These are phyloP conservation scores for Brachyrhaphis roseni DNA, from an alignment of 2,797 vertebrate genomes.

Conservation along the genomic window DNA sequence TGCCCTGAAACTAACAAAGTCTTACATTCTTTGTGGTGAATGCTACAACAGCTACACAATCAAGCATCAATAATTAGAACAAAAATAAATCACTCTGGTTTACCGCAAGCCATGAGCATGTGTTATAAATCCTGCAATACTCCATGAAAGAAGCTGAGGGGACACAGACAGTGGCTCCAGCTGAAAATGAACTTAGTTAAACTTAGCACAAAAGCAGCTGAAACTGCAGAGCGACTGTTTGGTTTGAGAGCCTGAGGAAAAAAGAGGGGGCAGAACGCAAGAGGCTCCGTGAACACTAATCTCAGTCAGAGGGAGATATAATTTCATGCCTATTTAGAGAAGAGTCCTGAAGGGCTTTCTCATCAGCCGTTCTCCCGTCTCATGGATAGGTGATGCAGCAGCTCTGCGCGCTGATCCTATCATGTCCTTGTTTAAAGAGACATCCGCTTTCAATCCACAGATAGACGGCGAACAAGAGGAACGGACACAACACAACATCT, in stretches of 20 bases:
- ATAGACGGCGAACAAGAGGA: slow-evolving; percentile 36
- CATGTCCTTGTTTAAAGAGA: slow-evolving; percentile 76
- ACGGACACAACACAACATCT: slow-evolving; percentile 29
- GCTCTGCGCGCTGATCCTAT: slow-evolving; percentile 74
- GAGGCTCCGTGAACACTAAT: slow-evolving; percentile 79
- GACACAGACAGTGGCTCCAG: slow-evolving; percentile 68
- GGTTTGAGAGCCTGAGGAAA: slow-evolving; percentile 78
- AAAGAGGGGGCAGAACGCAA: slow-evolving; percentile 69
- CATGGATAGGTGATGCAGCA: slow-evolving; percentile 83
- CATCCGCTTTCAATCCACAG: slow-evolving; percentile 63
- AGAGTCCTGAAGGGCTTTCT: slow-evolving; percentile 84
- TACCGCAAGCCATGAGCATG: slow-evolving; percentile 46
- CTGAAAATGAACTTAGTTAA: slow-evolving; percentile 82
- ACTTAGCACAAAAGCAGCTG: slow-evolving; percentile 79
- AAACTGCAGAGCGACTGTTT: slow-evolving; percentile 84
- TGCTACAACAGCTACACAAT: slow-evolving; percentile 25
- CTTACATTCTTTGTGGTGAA: slow-evolving; percentile 22
- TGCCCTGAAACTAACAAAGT: slow-evolving; percentile 15
- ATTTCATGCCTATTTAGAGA: slow-evolving; percentile 89
- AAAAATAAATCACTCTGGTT: slow-evolving; percentile 36
- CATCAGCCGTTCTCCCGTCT: slow-evolving; percentile 75
- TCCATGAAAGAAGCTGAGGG: slow-evolving; percentile 54
- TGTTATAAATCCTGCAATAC: slow-evolving; percentile 69
- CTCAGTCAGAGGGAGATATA: slow-evolving; percentile 85
- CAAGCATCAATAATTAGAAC: slow-evolving; percentile 37